phyloP scores from a whole-genome alignment of 2,113 vertebrate species.

The Indicator indicator region DNA sequence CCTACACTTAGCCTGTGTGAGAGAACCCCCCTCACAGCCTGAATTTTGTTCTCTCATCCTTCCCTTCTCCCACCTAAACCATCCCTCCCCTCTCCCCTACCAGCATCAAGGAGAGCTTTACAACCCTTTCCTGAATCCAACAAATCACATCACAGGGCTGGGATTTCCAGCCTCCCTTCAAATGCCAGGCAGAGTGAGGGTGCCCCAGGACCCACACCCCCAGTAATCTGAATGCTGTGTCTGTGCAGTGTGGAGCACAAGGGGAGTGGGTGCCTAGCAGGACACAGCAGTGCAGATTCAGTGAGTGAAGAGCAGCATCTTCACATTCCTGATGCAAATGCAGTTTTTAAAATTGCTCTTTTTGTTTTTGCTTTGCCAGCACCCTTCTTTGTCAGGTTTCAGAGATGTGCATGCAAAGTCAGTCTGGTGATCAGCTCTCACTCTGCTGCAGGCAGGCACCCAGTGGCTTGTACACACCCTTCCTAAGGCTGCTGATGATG shows the following conservation, averaged over 20 bases:
- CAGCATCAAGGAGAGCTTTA: not conserved
- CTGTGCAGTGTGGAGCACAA: accelerated
- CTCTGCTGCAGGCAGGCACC: not conserved
- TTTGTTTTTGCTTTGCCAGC: not conserved
- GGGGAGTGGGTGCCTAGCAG: accelerated
- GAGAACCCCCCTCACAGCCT: not conserved
- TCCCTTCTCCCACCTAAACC: not conserved
- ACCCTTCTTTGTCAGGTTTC: not conserved
- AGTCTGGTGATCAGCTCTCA: not conserved
- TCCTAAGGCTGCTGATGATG: not conserved
- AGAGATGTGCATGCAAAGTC: not conserved
- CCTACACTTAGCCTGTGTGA: not conserved
- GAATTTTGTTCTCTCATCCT: not conserved
- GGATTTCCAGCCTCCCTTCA: not conserved
- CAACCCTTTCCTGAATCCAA: not conserved
- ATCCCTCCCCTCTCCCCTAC: not conserved
- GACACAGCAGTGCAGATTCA: not conserved
- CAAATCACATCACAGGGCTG: not conserved
- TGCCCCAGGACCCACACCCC: not conserved
- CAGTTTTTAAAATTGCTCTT: not conserved
- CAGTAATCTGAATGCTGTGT: not conserved
- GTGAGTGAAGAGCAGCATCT: not conserved
- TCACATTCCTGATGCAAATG: not conserved
- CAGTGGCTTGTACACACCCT: not conserved
- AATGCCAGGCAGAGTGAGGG: not conserved